Percentiles rank a stretch among this genome's conserved stretches.
phyloP scores from a whole-genome alignment of 2,797 vertebrate genomes.

The Danio albolineatus region DNA sequence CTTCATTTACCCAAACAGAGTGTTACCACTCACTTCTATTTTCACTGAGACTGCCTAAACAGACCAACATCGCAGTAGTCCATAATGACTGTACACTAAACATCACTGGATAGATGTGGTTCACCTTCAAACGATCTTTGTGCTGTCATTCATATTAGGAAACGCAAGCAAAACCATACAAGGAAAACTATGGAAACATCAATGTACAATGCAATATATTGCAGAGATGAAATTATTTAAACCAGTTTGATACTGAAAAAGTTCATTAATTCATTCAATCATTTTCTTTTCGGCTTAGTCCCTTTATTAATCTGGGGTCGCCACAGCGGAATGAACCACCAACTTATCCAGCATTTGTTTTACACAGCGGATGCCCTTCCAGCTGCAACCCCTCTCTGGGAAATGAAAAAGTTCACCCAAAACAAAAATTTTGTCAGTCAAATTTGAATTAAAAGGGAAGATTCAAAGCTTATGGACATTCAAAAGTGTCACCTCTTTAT shows the following conservation, averaged over 20 bases:
- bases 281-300: too few species aligned
- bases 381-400: too few species aligned
- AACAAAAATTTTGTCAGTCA: not conserved
- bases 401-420: not conserved
- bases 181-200: not conserved
- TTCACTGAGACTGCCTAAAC: slow-evolving; percentile 46
- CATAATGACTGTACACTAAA: not conserved
- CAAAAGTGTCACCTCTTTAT: not conserved
- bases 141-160: slow-evolving; percentile 20
- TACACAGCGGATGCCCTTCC: too few species aligned
- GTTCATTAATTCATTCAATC: too few species aligned
- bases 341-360: too few species aligned
- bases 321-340: too few species aligned
- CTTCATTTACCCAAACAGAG: slow-evolving; percentile 64
- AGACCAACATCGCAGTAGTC: not conserved
- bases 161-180: not conserved
- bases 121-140: slow-evolving; percentile 13
- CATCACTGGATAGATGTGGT: slow-evolving; percentile 20
- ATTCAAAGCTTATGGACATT: not conserved
- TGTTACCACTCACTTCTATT: slow-evolving; percentile 52
- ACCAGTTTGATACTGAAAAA: not conserved
- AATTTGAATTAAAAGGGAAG: not conserved
- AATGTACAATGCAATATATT: slow-evolving; percentile 4
- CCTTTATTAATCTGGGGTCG: too few species aligned
- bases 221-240: slow-evolving; percentile 6